Conservation (phyloP, 2,888 invertebrate species). For the Mystacides longicornis region DNA sequence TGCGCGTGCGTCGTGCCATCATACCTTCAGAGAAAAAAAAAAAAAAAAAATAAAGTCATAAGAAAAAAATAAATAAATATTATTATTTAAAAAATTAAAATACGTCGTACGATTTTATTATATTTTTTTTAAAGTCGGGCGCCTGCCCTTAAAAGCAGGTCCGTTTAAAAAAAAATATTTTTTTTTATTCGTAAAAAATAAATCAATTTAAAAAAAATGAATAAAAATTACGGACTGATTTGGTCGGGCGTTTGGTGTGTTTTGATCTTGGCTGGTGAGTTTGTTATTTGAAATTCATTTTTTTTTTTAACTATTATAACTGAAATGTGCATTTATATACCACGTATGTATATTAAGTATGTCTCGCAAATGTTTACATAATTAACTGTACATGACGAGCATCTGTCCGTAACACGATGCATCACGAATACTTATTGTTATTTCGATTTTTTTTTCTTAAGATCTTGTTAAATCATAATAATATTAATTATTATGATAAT, state of each 20-base stretch:
- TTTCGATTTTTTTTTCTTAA: too few species aligned
- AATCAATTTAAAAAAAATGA: neutral
- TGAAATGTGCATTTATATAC: too few species aligned
- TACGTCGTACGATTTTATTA: too few species aligned
- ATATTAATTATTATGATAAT: too few species aligned
- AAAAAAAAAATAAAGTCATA: slow-evolving; percentile 7
- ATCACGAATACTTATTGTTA: too few species aligned
- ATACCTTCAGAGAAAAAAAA: neutral
- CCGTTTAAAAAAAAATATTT: neutral
- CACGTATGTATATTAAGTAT: too few species aligned
- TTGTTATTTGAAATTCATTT: neutral
- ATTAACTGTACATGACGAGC: too few species aligned
- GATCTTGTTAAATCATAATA: too few species aligned
- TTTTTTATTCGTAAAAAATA: neutral
- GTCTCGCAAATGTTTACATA: too few species aligned
- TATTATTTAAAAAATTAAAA: neutral
- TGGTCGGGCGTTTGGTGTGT: slow-evolving; percentile 5
- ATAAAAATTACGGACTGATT: neutral
- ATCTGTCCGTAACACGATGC: too few species aligned
- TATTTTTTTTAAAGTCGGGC: neutral
- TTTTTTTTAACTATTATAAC: too few species aligned
- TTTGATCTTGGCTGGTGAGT: slow-evolving; percentile 6
- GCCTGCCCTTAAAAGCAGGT: neutral
- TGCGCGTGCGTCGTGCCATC: slow-evolving; percentile 17
- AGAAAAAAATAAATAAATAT: neutral